These are phyloP conservation scores for Orchesella cincta DNA, from an alignment of 1,140 invertebrate species.

Conservation along the genomic window DNA sequence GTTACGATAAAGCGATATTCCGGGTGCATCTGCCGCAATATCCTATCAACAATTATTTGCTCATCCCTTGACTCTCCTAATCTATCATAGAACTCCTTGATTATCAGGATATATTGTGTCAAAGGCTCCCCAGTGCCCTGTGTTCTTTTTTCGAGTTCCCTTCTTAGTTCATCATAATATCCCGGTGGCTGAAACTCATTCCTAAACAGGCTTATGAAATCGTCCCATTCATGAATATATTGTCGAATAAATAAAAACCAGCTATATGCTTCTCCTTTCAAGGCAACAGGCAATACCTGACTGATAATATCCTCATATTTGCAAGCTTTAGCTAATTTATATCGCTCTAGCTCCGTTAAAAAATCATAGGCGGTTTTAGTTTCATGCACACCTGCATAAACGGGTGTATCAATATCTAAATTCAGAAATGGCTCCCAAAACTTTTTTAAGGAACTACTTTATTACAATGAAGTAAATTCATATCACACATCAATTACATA, in stretches of 20 bases:
- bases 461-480: too few relatives aligned
- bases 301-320: slow-evolving; percentile 25
- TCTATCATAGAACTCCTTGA: slow-evolving; percentile 26
- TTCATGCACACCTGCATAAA: slow-evolving; percentile 25
- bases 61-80: background rate
- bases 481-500: too few relatives aligned
- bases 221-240: background rate
- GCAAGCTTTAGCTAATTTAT: background rate
- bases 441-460: too few relatives aligned
- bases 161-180: slow-evolving; percentile 17
- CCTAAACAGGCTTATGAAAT: background rate
- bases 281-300: slow-evolving; percentile 26
- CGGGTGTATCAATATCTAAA: slow-evolving; percentile 25
- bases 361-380: slow-evolving; percentile 38
- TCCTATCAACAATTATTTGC: background rate
- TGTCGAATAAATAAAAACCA: slow-evolving; percentile 19
- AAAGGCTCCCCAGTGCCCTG: slow-evolving; percentile 31
- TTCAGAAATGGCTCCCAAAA: too few relatives aligned
- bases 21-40: slow-evolving; percentile 31
- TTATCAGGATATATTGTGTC: slow-evolving; percentile 22
- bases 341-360: slow-evolving; percentile 39
- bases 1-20: too few relatives aligned
- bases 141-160: slow-evolving; percentile 32
- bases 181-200: slow-evolving; percentile 25
- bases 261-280: slow-evolving; percentile 32